Percentiles rank a stretch among this genome's conserved stretches.
phyloP scores from a whole-genome alignment of 1,140 invertebrate species.

The Leptinotarsa texana region DNA sequence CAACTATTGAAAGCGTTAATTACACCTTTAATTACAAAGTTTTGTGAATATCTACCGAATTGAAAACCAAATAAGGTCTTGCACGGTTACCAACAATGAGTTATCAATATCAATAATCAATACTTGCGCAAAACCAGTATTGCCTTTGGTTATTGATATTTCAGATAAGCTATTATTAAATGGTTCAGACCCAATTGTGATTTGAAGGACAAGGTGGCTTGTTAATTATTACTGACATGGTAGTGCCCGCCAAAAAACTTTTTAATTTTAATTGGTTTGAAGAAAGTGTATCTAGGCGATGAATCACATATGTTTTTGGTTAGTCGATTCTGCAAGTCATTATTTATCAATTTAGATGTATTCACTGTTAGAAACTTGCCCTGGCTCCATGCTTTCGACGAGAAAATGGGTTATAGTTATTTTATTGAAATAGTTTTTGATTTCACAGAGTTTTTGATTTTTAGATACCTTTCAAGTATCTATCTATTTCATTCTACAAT shows the following conservation, averaged over 20 bases:
- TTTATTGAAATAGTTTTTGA: no score
- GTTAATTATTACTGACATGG: not conserved
- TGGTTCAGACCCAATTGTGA: not conserved
- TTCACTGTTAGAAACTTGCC: no score
- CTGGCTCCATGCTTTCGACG: no score
- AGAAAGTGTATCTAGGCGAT: not conserved
- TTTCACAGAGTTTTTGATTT: no score
- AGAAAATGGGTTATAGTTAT: no score
- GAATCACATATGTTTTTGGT: not conserved
- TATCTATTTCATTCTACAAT: no score
- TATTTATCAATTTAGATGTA: not conserved
- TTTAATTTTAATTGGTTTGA: not conserved
- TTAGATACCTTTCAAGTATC: no score
- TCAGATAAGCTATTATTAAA: not conserved
- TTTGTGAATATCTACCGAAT: not conserved
- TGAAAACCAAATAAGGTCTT: slow-evolving; percentile 5
- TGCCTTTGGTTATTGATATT: not conserved
- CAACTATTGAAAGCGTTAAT: no score
- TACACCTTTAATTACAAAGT: not conserved
- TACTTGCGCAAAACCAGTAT: slow-evolving; percentile 3
- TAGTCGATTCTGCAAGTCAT: not conserved
- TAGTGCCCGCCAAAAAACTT: not conserved
- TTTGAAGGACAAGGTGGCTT: not conserved
- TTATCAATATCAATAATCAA: slow-evolving; percentile 16
- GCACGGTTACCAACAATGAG: not conserved